A percentile compares a stretch with the other conserved stretches of the same genome.
phyloP scores from a whole-genome alignment of 1,140 invertebrate genomes.

The Habropoda laboriosa region DNA sequence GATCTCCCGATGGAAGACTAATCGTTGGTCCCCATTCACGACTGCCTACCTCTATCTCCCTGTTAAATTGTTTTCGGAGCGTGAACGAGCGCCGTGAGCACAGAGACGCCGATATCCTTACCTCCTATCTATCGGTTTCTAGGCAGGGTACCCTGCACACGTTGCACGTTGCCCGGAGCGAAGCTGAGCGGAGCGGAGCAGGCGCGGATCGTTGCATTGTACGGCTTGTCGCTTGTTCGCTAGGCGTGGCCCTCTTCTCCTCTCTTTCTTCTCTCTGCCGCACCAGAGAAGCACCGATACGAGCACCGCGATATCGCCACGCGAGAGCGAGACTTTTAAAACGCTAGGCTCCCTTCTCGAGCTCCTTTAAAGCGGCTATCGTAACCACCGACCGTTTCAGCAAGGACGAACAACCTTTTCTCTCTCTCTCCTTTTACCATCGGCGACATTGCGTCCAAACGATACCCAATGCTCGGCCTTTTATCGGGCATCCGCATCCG shows the following conservation, averaged over 20 bases:
- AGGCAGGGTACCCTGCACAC: constrained; percentile 10
- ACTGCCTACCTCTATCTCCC: too few relatives aligned
- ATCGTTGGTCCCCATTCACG: constrained; percentile 34
- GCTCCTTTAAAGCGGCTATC: constrained; percentile 13
- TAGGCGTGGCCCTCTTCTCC: constrained; percentile 42
- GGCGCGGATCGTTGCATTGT: constrained; percentile 53
- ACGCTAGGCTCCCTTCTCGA: constrained; percentile 9
- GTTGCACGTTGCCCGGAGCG: constrained; percentile 36
- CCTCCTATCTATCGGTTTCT: constrained; percentile 8
- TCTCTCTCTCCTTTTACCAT: constrained; percentile 22
- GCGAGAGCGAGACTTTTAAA: constrained; percentile 19
- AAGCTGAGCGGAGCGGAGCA: constrained; percentile 3
- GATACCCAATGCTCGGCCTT: neutral
- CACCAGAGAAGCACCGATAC: constrained; percentile 37
- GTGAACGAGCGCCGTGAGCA: neutral
- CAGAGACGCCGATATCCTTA: neutral
- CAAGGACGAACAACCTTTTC: neutral
- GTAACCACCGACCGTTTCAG: constrained; percentile 13
- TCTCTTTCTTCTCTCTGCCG: neutral
- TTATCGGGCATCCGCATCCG: constrained; percentile 5
- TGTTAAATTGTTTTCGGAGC: constrained; percentile 38
- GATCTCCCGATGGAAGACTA: constrained; percentile 12
- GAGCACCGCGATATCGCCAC: constrained; percentile 20
- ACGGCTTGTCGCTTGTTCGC: constrained; percentile 47
- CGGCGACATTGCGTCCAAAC: neutral